A percentile compares a stretch with the other conserved stretches of the same genome.
Conservation (phyloP, 2,113 vertebrate species). For the Mionectes macconnelli region DNA sequence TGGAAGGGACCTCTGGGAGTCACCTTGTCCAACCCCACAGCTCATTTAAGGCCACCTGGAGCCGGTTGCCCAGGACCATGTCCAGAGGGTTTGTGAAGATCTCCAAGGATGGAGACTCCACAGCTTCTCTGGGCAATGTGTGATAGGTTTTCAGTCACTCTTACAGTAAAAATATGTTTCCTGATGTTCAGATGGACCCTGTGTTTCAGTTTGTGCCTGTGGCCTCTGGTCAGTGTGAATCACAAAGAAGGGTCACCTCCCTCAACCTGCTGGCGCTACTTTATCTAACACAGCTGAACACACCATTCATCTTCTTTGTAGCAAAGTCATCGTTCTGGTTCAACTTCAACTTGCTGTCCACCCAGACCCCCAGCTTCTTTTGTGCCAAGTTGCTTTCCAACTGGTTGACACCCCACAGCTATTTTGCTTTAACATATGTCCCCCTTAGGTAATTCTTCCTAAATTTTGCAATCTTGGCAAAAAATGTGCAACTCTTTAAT, state of each 20-base stretch:
- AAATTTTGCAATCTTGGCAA: background rate
- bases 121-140: background rate
- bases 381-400: background rate
- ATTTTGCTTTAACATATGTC: background rate
- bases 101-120: background rate
- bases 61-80: background rate
- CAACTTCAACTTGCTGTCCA: rapidly evolving
- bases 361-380: background rate
- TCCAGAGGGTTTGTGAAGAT: background rate
- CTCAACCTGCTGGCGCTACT: background rate
- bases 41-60: background rate
- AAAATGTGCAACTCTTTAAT: background rate
- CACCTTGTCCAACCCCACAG: background rate
- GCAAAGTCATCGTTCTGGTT: background rate
- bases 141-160: background rate
- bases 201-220: background rate
- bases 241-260: background rate
- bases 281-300: background rate
- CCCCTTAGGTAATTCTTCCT: background rate
- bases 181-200: background rate
- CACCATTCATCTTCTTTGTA: background rate
- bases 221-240: background rate
- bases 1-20: background rate
- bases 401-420: background rate
- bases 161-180: background rate